Evolutionary conservation across 2,797 vertebrate genomes (phyloP).

Genomic region (Lutjanus argentimaculatus): DNA sequence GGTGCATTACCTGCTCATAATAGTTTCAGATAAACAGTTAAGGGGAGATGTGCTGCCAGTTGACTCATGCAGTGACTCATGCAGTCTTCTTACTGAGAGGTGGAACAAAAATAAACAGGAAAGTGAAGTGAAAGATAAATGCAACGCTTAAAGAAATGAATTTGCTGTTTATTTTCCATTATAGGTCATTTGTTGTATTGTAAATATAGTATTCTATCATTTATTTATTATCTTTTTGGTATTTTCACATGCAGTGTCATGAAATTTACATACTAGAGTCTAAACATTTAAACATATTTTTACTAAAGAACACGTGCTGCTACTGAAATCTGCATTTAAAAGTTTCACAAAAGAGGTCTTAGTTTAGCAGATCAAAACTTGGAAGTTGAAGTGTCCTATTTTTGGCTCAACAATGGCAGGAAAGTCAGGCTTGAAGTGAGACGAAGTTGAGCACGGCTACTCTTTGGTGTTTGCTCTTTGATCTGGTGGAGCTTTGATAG

Average conservation of each 20-base stretch:
- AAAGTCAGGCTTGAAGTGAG: slow-evolving; percentile 36
- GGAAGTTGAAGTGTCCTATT: slow-evolving; percentile 36
- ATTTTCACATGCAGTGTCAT: background rate
- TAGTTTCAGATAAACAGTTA: slow-evolving; percentile 41
- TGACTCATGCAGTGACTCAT: slow-evolving; percentile 70
- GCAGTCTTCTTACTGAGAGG: slow-evolving; percentile 35
- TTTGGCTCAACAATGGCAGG: slow-evolving; percentile 43
- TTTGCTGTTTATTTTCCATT: slow-evolving; percentile 12
- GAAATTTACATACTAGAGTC: too few relatives aligned
- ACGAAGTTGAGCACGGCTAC: slow-evolving; percentile 33
- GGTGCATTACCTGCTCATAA: slow-evolving; percentile 44
- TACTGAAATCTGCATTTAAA: background rate
- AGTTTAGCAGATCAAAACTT: slow-evolving; percentile 26
- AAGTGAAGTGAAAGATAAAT: background rate
- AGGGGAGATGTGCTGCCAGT: slow-evolving; percentile 42
- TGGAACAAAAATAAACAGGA: slow-evolving; percentile 44
- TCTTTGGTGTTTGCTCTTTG: slow-evolving; percentile 67
- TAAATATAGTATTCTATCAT: background rate
- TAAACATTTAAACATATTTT: background rate
- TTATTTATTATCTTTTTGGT: background rate
- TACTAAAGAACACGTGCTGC: background rate
- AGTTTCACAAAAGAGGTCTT: background rate
- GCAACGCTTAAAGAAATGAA: background rate
- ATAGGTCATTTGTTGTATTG: background rate
- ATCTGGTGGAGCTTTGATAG: slow-evolving; percentile 55